Conservation (phyloP, 2,113 vertebrate genomes). For the Myocastor coypus region DNA sequence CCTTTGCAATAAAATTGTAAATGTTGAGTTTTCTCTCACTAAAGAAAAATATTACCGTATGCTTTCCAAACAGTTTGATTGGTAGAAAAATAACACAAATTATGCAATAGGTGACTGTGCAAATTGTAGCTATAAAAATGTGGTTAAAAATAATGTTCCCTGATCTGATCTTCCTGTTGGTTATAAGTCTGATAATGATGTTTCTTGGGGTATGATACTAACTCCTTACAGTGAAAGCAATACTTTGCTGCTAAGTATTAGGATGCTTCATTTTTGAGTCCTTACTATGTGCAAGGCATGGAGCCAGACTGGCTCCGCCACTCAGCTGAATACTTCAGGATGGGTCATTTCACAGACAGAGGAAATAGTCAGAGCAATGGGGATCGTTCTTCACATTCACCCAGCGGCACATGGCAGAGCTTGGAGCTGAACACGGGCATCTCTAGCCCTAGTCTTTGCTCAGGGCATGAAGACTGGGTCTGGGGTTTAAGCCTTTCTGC, state of each 20-base stretch:
- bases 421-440: background rate
- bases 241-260: constrained; percentile 17
- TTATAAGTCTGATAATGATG: background rate
- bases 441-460: background rate
- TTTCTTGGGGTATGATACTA: background rate
- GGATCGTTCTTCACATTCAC: background rate
- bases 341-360: background rate
- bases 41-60: background rate
- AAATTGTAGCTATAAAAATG: background rate
- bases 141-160: background rate
- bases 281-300: background rate
- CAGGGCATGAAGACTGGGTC: background rate
- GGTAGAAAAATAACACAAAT: background rate
- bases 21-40: background rate
- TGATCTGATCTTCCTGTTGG: background rate
- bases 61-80: background rate
- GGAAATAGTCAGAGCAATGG: background rate
- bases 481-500: background rate
- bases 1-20: background rate
- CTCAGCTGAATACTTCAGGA: accelerated
- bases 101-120: background rate
- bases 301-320: background rate
- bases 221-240: background rate
- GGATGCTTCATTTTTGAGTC: background rate
- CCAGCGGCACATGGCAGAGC: background rate